Evolutionary conservation across 2,888 invertebrate genomes (phyloP).

Genomic region (Tetheella fluctuosa): DNA sequence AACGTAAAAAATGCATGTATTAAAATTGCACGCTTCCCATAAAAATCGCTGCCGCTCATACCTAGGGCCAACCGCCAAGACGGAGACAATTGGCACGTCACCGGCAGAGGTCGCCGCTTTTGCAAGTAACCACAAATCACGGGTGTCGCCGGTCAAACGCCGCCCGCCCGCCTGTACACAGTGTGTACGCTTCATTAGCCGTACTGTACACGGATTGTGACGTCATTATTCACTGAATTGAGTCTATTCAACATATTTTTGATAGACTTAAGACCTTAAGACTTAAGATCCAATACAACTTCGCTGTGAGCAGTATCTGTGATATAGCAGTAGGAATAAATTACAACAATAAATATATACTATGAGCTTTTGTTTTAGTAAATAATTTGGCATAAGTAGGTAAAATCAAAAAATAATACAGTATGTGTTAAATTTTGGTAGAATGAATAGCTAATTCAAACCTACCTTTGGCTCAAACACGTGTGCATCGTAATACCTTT

Average conservation of each 20-base stretch:
- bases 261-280: too few species aligned
- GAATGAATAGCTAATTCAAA: too few species aligned
- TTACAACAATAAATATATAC: too few species aligned
- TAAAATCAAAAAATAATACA: too few species aligned
- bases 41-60: slow-evolving; percentile 28
- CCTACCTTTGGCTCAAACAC: too few species aligned
- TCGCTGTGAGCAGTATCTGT: too few species aligned
- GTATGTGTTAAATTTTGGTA: too few species aligned
- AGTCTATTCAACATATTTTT: not conserved
- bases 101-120: slow-evolving; percentile 70
- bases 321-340: too few species aligned
- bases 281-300: too few species aligned
- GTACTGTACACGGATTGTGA: not conserved
- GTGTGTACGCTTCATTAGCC: not conserved
- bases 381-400: too few species aligned
- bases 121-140: slow-evolving; percentile 78
- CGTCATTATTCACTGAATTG: not conserved
- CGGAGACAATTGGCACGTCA: slow-evolving; percentile 82
- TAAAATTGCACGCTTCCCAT: not conserved
- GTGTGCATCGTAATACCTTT: too few species aligned
- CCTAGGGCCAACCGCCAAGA: slow-evolving; percentile 47
- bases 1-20: not conserved
- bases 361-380: too few species aligned
- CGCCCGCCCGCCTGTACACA: slow-evolving; percentile 27
- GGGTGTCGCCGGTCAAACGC: slow-evolving; percentile 61